These are phyloP conservation scores for Nesidiocoris tenuis DNA, from an alignment of 2,888 invertebrate genomes.

Conservation along the genomic window DNA sequence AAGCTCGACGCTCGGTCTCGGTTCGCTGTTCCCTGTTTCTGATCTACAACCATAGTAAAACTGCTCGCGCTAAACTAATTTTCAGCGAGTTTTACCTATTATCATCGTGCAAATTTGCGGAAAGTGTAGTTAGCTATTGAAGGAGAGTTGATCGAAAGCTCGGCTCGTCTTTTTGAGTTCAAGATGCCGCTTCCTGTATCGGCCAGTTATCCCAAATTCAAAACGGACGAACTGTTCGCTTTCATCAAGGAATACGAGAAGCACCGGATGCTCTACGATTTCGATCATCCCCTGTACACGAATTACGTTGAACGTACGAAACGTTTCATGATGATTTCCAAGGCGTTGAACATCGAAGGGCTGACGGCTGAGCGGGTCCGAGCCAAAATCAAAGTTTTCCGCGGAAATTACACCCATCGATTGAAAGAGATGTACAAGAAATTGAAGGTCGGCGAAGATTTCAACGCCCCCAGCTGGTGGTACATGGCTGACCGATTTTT, in stretches of 20 bases:
- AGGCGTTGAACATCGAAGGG: conserved; percentile 15
- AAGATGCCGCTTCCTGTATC: conserved; percentile 30
- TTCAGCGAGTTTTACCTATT: too few relatives aligned
- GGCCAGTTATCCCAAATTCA: conserved; percentile 29
- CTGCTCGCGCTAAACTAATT: too few relatives aligned
- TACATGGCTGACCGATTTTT: conserved; percentile 23
- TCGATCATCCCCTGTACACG: conserved; percentile 35
- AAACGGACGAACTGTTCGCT: conserved; percentile 18
- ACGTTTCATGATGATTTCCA: conserved; percentile 7
- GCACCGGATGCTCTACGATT: conserved; percentile 30
- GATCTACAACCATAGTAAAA: too few relatives aligned
- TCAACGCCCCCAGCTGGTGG: conserved; percentile 31
- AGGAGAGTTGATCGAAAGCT: too few relatives aligned
- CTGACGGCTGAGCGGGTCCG: conserved; percentile 25
- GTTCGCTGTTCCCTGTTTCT: too few relatives aligned
- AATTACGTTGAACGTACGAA: conserved; percentile 27
- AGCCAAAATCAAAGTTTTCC: conserved; percentile 39
- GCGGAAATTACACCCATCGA: conserved; percentile 36
- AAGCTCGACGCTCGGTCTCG: too few relatives aligned
- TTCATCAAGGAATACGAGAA: conserved; percentile 33
- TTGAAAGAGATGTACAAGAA: conserved; percentile 31
- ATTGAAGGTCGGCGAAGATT: conserved; percentile 21
- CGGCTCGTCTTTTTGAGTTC: too few relatives aligned
- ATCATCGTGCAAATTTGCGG: too few relatives aligned
- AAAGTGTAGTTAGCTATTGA: too few relatives aligned